Percentiles rank a stretch among this genome's conserved stretches.
phyloP scores from a whole-genome alignment of 2,113 vertebrate genomes.

The Odobenus rosmarus region DNA sequence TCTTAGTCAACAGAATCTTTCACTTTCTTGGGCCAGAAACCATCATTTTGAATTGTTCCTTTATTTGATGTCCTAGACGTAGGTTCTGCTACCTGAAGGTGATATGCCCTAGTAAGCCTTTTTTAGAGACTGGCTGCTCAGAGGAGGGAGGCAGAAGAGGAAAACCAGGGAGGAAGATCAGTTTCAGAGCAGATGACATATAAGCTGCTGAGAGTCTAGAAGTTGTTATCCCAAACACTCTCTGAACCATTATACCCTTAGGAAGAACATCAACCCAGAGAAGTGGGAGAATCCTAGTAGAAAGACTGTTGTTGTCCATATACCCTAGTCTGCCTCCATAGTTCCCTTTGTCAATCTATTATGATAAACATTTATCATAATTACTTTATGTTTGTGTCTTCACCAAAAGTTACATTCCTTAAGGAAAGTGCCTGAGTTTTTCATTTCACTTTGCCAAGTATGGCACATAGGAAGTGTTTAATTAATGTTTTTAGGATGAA shows the following conservation, averaged over 20 bases:
- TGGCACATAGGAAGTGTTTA: not conserved
- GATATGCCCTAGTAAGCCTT: not conserved
- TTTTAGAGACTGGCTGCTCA: not conserved
- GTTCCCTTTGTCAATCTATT: not conserved
- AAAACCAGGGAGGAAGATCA: not conserved
- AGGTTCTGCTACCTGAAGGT: not conserved
- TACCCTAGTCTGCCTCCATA: not conserved
- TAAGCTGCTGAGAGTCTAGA: not conserved
- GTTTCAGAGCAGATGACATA: not conserved
- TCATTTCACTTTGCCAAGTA: not conserved
- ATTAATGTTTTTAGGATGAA: not conserved
- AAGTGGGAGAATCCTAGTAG: not conserved
- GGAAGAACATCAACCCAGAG: not conserved
- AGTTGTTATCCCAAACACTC: not conserved
- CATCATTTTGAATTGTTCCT: not conserved
- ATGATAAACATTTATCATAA: not conserved
- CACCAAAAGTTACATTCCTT: not conserved
- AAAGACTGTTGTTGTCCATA: not conserved
- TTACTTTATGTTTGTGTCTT: not conserved
- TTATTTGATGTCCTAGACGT: not conserved
- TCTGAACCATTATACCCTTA: not conserved
- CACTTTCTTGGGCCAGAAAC: not conserved
- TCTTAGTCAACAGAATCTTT: not conserved
- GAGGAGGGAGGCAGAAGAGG: not conserved
- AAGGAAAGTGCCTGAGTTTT: not conserved